phyloP scores from a whole-genome alignment of 2,797 vertebrate genomes.

The Lagodon rhomboides region DNA sequence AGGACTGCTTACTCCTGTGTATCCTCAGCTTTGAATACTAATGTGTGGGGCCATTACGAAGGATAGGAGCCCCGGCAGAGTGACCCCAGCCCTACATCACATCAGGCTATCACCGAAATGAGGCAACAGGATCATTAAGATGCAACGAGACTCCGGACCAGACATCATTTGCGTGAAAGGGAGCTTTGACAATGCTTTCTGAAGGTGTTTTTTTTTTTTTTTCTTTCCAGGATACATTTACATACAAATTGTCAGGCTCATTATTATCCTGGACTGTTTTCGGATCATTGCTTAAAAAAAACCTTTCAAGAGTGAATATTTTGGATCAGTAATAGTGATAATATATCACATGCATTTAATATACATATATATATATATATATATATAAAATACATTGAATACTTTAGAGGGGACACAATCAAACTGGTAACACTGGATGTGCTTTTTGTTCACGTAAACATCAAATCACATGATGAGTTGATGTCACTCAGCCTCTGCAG shows the following conservation, averaged over 20 bases:
- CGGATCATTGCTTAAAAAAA: slow-evolving; percentile 11
- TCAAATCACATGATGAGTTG: slow-evolving; percentile 51
- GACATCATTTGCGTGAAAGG: slow-evolving; percentile 90
- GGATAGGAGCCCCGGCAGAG: slow-evolving; percentile 90
- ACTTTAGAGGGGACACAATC: slow-evolving; percentile 12
- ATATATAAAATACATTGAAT: neutral
- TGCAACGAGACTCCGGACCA: slow-evolving; percentile 89
- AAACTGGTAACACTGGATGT: slow-evolving; percentile 34
- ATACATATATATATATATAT: too few species aligned
- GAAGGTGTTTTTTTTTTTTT: slow-evolving; percentile 41
- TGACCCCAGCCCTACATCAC: slow-evolving; percentile 91
- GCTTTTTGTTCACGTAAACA: slow-evolving; percentile 60
- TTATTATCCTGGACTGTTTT: slow-evolving; percentile 34
- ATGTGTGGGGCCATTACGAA: slow-evolving; percentile 93
- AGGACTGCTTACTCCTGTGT: slow-evolving; percentile 92
- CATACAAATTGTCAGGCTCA: slow-evolving; percentile 58
- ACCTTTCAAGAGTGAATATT: neutral
- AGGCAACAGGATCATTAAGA: slow-evolving; percentile 89
- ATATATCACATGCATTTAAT: too few species aligned
- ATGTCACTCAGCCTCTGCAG: slow-evolving; percentile 53
- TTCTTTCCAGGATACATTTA: slow-evolving; percentile 47
- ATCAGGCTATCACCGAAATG: slow-evolving; percentile 88
- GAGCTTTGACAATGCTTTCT: slow-evolving; percentile 59
- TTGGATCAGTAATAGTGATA: neutral
- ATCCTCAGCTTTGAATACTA: slow-evolving; percentile 94